Conservation (phyloP, 2,888 invertebrate species). For the Griposia aprilina region DNA sequence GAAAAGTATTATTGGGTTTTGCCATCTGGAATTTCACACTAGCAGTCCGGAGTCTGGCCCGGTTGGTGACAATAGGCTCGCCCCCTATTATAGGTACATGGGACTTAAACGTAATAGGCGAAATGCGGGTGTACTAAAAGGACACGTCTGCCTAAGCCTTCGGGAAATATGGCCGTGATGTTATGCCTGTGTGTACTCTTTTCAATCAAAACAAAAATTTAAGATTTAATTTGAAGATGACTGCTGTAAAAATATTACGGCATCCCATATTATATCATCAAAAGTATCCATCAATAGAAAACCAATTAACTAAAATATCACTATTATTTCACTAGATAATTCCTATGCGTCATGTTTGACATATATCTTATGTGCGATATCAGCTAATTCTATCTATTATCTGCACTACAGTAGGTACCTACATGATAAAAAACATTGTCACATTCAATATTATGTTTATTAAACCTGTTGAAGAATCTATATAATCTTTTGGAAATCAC, state of each 20-base stretch:
- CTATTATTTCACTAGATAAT: slow-evolving; percentile 30
- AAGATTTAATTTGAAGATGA: neutral
- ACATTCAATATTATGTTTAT: slow-evolving; percentile 7
- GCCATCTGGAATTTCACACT: too few species aligned
- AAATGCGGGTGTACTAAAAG: too few species aligned
- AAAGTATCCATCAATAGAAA: neutral
- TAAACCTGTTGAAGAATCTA: neutral
- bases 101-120: too few species aligned
- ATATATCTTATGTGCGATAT: slow-evolving; percentile 39
- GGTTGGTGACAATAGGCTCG: too few species aligned
- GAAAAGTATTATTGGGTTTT: too few species aligned
- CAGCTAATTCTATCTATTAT: slow-evolving; percentile 27
- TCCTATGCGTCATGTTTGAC: slow-evolving; percentile 27
- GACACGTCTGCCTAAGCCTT: too few species aligned
- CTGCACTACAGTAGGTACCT: slow-evolving; percentile 8
- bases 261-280: neutral
- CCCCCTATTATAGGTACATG: too few species aligned
- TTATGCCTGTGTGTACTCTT: neutral
- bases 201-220: neutral
- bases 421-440: slow-evolving; percentile 39
- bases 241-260: too few species aligned
- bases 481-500: too few species aligned
- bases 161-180: too few species aligned
- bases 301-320: slow-evolving; percentile 27
- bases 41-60: too few species aligned